Conservation (phyloP, 2,113 vertebrate species). For the Bos indicus region DNA sequence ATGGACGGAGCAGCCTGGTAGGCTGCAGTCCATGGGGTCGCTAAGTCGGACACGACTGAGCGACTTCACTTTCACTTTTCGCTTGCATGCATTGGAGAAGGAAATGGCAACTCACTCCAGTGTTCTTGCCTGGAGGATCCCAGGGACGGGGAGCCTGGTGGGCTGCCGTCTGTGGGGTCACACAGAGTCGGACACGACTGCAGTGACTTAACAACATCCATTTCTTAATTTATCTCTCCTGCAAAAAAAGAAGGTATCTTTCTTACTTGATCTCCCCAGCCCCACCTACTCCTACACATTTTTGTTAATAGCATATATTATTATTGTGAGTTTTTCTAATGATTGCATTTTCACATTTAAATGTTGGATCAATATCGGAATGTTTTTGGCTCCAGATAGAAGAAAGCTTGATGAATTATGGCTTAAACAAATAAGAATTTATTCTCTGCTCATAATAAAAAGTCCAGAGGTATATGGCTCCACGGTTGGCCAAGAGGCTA, state of each 20-base stretch:
- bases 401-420: background rate
- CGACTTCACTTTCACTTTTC: no score
- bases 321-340: background rate
- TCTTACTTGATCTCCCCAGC: background rate
- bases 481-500: background rate
- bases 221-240: background rate
- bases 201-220: no score
- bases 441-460: background rate
- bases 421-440: background rate
- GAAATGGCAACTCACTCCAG: no score
- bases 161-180: no score
- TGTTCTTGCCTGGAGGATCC: no score
- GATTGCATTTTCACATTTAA: background rate
- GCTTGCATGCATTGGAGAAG: no score
- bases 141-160: no score
- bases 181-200: no score
- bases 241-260: background rate
- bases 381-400: background rate
- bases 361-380: background rate
- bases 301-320: background rate
- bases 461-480: background rate
- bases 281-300: background rate
- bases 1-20: no score
- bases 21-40: no score
- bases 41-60: no score